Evolutionary conservation across 2,888 invertebrate species (phyloP), one percentile per base, ranked within the genome.

Genomic region (Mesorhabditis spiculigera): DNA sequence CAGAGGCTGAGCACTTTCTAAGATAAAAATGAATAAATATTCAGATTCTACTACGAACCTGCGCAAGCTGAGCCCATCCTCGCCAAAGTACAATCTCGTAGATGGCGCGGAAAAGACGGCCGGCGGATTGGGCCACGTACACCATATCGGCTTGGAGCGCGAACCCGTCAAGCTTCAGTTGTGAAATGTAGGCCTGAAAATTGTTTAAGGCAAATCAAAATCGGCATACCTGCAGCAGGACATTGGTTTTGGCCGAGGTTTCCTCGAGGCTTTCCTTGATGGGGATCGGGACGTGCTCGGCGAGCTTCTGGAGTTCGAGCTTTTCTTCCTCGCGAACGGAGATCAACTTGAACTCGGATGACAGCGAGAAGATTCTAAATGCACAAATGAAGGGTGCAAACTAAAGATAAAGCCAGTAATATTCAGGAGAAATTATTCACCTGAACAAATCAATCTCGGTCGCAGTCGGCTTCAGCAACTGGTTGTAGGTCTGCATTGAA

Each of bases 121-220:
- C 92, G 0, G 98, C 98, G 0, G 95, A 95, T 87, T 99, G 98
- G 0, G 97, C 96, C 0, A 98, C 93, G 86, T 94, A 99, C 4
- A 97, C 95, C 97, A 98, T 98, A 87, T 98, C 98, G 0, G 95
- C 93, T 93, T 97, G 96, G 4, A 98, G 89, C 0, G 97, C 96
- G 87, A 99, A 97, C 0, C 98, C 97, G 85, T 99, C 98, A 69
- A 99, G 89, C 87, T 96, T 97, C 79, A 99, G 88, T 87, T 97
- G 96, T 0, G 97, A 98, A 76, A 99, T 97, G 88, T 96, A 98
- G 0, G 97, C 95, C 87, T 98, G 96, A 68, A 78, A 70, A 43
- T 6, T 42, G 63, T 28, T 4, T 10, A 43, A 68, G 8, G 41
- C 4, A 10, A 13, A 63, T 16, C 6, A 41, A 16, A 16, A 44